phyloP scores from a whole-genome alignment of 1,140 invertebrate genomes.

The Triops longicaudatus region DNA sequence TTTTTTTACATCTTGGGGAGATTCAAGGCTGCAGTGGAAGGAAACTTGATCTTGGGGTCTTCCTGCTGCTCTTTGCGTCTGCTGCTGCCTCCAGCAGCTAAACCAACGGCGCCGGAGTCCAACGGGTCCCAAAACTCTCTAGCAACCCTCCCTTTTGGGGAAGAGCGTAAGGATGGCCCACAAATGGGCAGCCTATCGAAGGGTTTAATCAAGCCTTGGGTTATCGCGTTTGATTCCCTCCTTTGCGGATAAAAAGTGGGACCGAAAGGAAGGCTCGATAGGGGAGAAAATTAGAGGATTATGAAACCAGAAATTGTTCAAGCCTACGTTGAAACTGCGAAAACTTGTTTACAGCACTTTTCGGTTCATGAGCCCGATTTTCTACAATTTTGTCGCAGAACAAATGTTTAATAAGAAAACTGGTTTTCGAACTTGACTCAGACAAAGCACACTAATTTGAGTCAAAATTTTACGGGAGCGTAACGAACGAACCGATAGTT shows the following conservation, averaged over 20 bases:
- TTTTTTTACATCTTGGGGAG: background rate
- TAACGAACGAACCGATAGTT: too few species aligned
- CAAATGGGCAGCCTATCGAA: conserved; percentile 4
- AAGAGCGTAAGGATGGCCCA: background rate
- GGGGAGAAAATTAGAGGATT: background rate
- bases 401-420: background rate
- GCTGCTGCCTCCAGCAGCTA: conserved; percentile 9
- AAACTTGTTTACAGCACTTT: background rate
- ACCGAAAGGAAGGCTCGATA: background rate
- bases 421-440: background rate
- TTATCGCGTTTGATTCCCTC: conserved; percentile 4
- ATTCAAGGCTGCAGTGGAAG: background rate
- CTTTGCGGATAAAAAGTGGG: background rate
- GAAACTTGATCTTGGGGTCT: conserved; percentile 13
- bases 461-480: too few species aligned
- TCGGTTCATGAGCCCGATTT: too few species aligned
- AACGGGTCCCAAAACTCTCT: background rate
- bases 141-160: background rate
- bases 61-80: conserved; percentile 9
- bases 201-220: conserved; percentile 2
- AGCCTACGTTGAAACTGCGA: background rate
- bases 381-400: background rate
- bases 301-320: conserved; percentile 16
- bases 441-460: too few species aligned
- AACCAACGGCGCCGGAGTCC: background rate